phyloP scores from a whole-genome alignment of 2,113 vertebrate genomes.

The Cervus canadensis region DNA sequence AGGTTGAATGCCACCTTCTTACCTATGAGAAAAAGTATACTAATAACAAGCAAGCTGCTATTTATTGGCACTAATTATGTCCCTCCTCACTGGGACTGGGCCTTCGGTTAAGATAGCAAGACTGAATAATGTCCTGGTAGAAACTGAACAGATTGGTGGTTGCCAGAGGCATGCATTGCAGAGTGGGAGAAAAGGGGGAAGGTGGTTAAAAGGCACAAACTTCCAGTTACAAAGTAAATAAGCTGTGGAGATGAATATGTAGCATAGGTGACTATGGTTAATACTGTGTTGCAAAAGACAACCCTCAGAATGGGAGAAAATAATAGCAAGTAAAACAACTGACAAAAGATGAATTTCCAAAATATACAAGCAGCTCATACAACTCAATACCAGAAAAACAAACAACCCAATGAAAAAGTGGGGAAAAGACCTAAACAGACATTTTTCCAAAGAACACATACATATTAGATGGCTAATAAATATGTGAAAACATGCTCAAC shows the following conservation, averaged over 20 bases:
- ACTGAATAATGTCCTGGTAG: background rate
- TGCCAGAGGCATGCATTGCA: background rate
- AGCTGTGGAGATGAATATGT: background rate
- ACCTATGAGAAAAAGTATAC: background rate
- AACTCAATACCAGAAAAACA: background rate
- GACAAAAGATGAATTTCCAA: background rate
- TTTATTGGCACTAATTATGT: background rate
- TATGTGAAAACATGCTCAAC: background rate
- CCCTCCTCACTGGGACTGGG: background rate
- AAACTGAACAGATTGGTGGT: background rate
- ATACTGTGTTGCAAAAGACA: background rate
- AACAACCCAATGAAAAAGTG: background rate
- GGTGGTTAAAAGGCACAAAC: background rate
- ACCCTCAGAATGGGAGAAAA: background rate
- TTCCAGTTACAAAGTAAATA: background rate
- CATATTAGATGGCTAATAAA: background rate
- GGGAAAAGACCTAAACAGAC: background rate
- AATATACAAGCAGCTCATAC: background rate
- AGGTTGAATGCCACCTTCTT: background rate
- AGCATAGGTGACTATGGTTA: background rate
- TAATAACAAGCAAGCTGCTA: background rate
- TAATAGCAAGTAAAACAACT: background rate
- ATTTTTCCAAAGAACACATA: background rate
- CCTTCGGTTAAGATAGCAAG: background rate
- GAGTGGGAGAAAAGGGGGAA: background rate